Evolutionary conservation across 2,113 vertebrate genomes (phyloP).

Genomic region (Dasypus novemcinctus): DNA sequence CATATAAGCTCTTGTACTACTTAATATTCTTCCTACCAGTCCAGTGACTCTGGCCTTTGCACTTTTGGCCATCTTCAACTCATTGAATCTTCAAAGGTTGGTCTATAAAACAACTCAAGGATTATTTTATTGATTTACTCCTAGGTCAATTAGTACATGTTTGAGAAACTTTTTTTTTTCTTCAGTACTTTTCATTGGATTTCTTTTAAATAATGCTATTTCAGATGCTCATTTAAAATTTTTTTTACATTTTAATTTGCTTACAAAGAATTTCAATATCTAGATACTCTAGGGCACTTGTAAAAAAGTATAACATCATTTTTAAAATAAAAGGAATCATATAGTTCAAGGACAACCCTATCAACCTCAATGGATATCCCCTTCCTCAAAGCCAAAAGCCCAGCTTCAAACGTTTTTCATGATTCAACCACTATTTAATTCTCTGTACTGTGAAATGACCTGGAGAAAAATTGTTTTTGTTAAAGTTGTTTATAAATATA

Average conservation of each 20-base stretch:
- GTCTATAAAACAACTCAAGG: no score
- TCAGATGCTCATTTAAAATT: no score
- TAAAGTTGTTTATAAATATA: conserved; percentile 28
- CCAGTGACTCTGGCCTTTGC: no score
- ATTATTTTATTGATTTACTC: no score
- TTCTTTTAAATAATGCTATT: no score
- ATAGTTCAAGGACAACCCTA: neutral
- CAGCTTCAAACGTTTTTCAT: conserved; percentile 27
- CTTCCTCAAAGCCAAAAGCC: conserved; percentile 38
- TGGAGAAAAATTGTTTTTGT: neutral
- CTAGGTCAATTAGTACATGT: no score
- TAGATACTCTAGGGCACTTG: neutral
- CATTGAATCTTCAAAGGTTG: no score
- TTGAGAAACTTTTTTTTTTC: no score
- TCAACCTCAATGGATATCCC: neutral
- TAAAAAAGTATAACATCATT: neutral
- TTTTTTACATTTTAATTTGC: neutral
- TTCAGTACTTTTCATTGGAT: no score
- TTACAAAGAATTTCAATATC: neutral
- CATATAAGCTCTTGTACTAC: no score
- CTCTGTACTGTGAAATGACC: conserved; percentile 39
- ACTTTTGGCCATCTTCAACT: no score
- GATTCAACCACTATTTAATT: conserved; percentile 58
- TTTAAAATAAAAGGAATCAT: neutral
- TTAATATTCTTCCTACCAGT: no score